phyloP scores from a whole-genome alignment of 2,113 vertebrate species.

The Dicerorhinus sumatrensis region DNA sequence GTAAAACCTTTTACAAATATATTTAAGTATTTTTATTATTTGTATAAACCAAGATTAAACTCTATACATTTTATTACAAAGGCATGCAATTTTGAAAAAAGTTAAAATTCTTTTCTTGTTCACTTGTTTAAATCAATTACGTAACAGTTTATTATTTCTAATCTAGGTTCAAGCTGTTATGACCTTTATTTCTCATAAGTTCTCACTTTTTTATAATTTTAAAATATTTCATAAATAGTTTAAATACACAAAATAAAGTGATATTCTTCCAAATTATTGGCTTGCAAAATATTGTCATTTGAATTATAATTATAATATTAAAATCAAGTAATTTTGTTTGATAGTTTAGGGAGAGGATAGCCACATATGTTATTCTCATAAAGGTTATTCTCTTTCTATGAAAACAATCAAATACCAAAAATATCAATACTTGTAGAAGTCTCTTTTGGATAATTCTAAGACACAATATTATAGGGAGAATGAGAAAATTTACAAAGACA shows the following conservation, averaged over 20 bases:
- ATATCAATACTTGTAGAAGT: neutral
- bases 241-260: neutral
- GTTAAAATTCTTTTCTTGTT: neutral
- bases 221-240: neutral
- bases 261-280: neutral
- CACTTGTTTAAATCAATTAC: neutral
- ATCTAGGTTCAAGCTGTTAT: neutral
- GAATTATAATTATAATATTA: neutral
- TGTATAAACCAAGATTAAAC: neutral
- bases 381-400: neutral
- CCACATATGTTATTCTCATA: neutral
- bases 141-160: neutral
- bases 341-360: neutral
- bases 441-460: neutral
- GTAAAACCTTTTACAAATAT: neutral
- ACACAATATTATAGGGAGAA: neutral
- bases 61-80: neutral
- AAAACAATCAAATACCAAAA: neutral
- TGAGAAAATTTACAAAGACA: neutral
- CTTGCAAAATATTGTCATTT: neutral
- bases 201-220: neutral
- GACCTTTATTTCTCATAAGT: neutral
- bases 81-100: neutral
- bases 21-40: constrained; percentile 1
- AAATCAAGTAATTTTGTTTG: neutral